Percentiles rank a stretch among this genome's conserved stretches.
These are phyloP conservation scores for Lepidocyrtinus sp. DNA, from an alignment of 2,888 invertebrate genomes.

Conservation along the genomic window DNA sequence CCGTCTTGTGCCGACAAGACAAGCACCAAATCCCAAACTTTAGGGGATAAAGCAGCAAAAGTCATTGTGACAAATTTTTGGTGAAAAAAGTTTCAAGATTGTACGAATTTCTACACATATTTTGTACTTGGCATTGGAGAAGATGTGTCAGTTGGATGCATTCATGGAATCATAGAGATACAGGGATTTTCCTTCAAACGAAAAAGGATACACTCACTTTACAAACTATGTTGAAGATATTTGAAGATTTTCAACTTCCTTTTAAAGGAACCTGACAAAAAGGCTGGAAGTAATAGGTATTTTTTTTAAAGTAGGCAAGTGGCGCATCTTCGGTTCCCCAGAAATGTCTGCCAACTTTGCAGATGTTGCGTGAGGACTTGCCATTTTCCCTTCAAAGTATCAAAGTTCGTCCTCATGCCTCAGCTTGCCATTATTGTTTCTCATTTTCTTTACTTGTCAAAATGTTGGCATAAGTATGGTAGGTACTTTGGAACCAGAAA, in stretches of 20 bases:
- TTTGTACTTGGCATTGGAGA: background rate
- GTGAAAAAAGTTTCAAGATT: background rate
- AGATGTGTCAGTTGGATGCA: background rate
- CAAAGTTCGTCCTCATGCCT: background rate
- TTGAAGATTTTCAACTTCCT: conserved; percentile 9
- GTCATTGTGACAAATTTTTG: background rate
- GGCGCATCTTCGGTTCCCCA: conserved; percentile 3
- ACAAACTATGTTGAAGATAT: background rate
- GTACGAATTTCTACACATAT: background rate
- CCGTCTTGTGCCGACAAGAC: background rate
- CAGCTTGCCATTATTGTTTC: background rate
- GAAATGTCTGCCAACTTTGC: conserved; percentile 23
- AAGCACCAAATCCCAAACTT: background rate
- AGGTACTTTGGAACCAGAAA: background rate
- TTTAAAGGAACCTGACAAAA: conserved; percentile 11
- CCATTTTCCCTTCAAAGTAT: conserved; percentile 6
- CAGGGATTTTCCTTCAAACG: background rate
- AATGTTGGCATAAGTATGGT: background rate
- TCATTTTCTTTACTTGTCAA: conserved; percentile 10
- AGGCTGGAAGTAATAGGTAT: background rate
- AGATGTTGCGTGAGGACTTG: conserved; percentile 27
- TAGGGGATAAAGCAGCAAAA: background rate
- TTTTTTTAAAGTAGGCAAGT: background rate
- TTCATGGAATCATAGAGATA: background rate
- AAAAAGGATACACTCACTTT: background rate